Conservation (phyloP, 2,888 invertebrate species). For the Mystacides longicornis region DNA sequence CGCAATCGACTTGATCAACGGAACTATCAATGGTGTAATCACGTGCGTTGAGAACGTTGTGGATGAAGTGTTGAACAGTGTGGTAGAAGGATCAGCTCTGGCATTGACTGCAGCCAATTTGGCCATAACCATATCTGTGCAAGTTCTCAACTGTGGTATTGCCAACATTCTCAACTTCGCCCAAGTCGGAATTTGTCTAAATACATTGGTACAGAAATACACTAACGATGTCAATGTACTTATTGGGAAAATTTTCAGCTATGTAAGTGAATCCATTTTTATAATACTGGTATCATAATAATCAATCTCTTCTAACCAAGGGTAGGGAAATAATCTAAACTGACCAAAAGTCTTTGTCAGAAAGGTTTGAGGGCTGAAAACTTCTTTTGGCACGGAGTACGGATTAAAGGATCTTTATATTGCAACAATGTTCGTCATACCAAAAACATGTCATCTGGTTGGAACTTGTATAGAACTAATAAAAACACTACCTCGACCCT, state of each 20-base stretch:
- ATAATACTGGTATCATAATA: too few relatives aligned
- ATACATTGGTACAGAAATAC: not conserved
- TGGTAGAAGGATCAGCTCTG: not conserved
- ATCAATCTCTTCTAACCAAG: too few relatives aligned
- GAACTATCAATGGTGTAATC: not conserved
- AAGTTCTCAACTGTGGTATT: slow-evolving; percentile 11
- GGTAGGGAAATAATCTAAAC: too few relatives aligned
- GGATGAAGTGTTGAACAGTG: not conserved
- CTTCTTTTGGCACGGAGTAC: too few relatives aligned
- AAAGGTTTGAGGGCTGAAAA: too few relatives aligned
- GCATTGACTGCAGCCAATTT: slow-evolving; percentile 2
- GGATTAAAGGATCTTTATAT: too few relatives aligned
- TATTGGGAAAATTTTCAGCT: not conserved
- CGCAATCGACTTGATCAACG: slow-evolving; percentile 1
- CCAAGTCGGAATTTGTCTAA: slow-evolving; percentile 15
- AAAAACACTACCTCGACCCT: too few relatives aligned
- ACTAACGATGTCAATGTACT: slow-evolving; percentile 2
- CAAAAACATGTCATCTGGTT: too few relatives aligned
- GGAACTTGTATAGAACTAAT: too few relatives aligned
- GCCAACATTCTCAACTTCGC: slow-evolving; percentile 13
- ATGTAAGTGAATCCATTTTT: slow-evolving; percentile 9
- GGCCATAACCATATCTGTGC: slow-evolving; percentile 2
- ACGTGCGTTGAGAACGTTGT: slow-evolving; percentile 20
- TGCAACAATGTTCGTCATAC: too few relatives aligned
- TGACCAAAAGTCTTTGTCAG: too few relatives aligned